phyloP scores from a whole-genome alignment of 2,113 vertebrate genomes.

The Anoura caudifer region DNA sequence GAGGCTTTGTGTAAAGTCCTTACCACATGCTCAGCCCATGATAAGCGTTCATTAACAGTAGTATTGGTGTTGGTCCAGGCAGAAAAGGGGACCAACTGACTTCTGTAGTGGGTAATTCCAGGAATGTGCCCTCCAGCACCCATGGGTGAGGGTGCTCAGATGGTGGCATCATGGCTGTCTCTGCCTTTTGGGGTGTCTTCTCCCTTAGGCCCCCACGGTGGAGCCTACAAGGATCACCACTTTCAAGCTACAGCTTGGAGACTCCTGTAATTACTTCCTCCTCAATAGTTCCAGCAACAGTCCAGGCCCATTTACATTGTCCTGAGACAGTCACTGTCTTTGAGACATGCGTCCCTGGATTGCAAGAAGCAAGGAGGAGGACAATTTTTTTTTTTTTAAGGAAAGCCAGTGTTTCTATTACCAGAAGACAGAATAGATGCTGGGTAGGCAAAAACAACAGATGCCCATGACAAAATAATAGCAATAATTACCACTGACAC shows the following conservation, averaged over 20 bases:
- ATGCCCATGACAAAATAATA: not conserved
- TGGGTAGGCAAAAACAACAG: slow-evolving; percentile 3
- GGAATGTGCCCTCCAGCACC: not conserved
- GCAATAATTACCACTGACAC: not conserved
- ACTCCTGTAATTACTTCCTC: not conserved
- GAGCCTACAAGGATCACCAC: not conserved
- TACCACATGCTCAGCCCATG: not conserved
- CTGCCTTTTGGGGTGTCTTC: not conserved
- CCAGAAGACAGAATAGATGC: not conserved
- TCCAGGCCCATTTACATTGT: not conserved
- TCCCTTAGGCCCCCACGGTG: not conserved
- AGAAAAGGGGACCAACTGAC: not conserved
- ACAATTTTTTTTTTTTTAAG: not conserved
- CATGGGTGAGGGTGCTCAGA: not conserved
- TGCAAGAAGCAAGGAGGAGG: not conserved
- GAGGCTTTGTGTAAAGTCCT: not conserved
- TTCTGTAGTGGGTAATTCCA: not conserved
- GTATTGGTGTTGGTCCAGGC: not conserved
- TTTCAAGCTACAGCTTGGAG: not conserved
- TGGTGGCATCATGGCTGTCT: not conserved
- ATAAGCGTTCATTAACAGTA: not conserved
- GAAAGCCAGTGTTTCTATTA: not conserved
- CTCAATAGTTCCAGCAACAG: not conserved
- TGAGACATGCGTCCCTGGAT: not conserved
- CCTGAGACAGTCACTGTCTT: not conserved